Evolutionary conservation across 2,113 vertebrate species (phyloP).

Genomic region (Panthera leo): DNA sequence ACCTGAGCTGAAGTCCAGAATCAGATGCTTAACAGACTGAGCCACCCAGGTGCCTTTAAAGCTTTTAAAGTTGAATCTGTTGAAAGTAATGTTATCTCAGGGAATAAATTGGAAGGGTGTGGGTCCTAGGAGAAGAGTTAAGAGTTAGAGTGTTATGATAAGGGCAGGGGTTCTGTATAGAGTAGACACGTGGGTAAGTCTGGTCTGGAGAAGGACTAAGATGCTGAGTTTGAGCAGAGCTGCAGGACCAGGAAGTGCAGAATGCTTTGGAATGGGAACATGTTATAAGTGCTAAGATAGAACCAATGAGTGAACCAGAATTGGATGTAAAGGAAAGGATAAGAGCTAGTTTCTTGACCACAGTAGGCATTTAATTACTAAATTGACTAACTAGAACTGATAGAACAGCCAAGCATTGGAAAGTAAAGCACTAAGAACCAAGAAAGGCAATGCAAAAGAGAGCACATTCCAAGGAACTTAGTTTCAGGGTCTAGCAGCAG

Average conservation of each 20-base stretch:
- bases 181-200: accelerated
- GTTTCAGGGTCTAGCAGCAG: not conserved
- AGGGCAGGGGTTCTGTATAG: not conserved
- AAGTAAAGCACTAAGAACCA: not conserved
- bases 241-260: not conserved
- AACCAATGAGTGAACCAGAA: not conserved
- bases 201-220: not conserved
- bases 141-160: not conserved
- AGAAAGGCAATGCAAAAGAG: not conserved
- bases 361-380: not conserved
- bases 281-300: not conserved
- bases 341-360: not conserved
- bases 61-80: not conserved
- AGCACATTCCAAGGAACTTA: not conserved
- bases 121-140: not conserved
- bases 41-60: too few relatives aligned
- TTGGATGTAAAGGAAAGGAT: not conserved
- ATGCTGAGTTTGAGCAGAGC: not conserved
- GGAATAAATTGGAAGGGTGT: not conserved
- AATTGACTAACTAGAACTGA: not conserved
- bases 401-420: not conserved
- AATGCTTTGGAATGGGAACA: not conserved
- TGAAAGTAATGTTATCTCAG: not conserved
- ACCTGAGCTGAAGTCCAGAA: too few relatives aligned
- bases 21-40: too few relatives aligned